Evolutionary conservation across 2,797 vertebrate species (phyloP).

Genomic region (Salarias fasciatus): DNA sequence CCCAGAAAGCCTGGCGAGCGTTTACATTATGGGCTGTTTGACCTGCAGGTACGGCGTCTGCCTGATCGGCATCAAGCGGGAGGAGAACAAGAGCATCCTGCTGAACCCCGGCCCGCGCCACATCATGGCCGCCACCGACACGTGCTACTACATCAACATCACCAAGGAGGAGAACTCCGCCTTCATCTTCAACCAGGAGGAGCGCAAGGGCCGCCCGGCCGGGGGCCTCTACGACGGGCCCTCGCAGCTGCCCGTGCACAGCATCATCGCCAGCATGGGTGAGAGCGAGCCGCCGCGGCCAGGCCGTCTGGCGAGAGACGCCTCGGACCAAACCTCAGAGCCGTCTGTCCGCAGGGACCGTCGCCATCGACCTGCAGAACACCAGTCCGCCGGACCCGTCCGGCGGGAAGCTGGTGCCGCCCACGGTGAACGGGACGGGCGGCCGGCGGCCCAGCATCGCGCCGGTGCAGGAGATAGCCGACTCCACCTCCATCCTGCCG

Average conservation of each 20-base stretch:
- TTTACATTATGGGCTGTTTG: too few species aligned
- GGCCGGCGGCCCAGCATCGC: slow-evolving; percentile 87
- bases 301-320: too few species aligned
- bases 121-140: slow-evolving; percentile 92
- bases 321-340: too few species aligned
- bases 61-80: slow-evolving; percentile 90
- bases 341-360: slow-evolving; percentile 88
- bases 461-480: slow-evolving; percentile 89
- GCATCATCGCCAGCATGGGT: slow-evolving; percentile 98
- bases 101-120: slow-evolving; percentile 91
- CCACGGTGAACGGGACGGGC: slow-evolving; percentile 80
- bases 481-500: slow-evolving; percentile 85
- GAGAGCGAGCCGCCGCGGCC: slow-evolving; percentile 62
- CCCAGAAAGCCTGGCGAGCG: too few species aligned
- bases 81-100: slow-evolving; percentile 91
- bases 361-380: slow-evolving; percentile 93
- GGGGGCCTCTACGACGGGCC: slow-evolving; percentile 84
- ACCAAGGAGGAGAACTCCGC: slow-evolving; percentile 99
- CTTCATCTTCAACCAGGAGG: slow-evolving; percentile 97
- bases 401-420: slow-evolving; percentile 68
- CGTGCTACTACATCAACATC: slow-evolving; percentile 99
- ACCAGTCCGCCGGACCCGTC: slow-evolving; percentile 66
- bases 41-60: slow-evolving; percentile 91
- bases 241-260: slow-evolving; percentile 91
- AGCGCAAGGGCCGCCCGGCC: slow-evolving; percentile 81